Evolutionary conservation across 2,888 invertebrate genomes (phyloP), one percentile per base, ranked within the genome.

Genomic region (Pristionchus mayeri): DNA sequence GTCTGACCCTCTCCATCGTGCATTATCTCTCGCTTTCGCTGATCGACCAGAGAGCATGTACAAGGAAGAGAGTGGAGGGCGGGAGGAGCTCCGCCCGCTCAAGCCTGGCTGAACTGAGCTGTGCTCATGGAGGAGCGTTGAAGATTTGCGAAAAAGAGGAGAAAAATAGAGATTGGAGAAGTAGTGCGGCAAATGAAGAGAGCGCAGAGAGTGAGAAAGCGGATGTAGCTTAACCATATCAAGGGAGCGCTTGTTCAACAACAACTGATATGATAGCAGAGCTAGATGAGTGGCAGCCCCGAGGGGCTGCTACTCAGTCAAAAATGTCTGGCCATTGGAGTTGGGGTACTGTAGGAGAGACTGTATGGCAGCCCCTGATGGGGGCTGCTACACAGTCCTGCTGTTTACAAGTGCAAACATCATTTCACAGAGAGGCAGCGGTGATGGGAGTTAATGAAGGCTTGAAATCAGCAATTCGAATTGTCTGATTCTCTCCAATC

Each of bases 221-320:
- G 48, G 75, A 75, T 13, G n/a, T 4, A 44, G 44, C 44, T 44
- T 13, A 30, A 18, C 11, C 27, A 30, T 63, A 27, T 63, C 60
- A 27, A 21, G 60, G 34, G 60, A 57, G 16, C 57, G 24, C 60
- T 63, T 30, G 60, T 63, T 63, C 60, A 4, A 13, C 6, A 9
- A 63, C 60, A 30, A 30, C 27, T 63, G 60, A 27, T 63, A 63
- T 63, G 60, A 63, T 63, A 63, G 13, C n/a, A n/a, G n/a, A n/a
- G 57, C 24, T 27, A 7, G 57, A 6, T 57, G 57, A 57, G 57
- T 57, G 57, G 57, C 57, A 57, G 57, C 2, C 57, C 57, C 57
- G 52, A 13, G 52, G 52, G 21, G 21, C 52, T 18, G 52, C 52
- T 52, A 52, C 52, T n/a, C 52, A 52, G 52, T 52, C 6, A 18